phyloP scores from a whole-genome alignment of 2,113 vertebrate genomes.

The Oncorhynchus keta region DNA sequence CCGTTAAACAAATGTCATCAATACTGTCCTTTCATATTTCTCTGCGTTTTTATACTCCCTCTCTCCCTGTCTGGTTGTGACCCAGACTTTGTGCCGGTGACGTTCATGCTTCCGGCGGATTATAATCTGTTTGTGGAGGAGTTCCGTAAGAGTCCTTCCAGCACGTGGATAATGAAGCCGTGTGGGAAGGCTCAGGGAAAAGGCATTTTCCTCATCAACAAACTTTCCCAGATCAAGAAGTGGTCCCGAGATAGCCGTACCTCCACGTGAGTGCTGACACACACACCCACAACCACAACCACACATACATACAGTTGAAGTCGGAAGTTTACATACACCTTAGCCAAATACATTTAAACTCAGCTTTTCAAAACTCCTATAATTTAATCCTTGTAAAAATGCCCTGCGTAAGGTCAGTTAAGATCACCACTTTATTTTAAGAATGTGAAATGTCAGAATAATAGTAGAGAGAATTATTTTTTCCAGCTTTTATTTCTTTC shows the following conservation, averaged over 20 bases:
- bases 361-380: too few relatives aligned
- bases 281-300: not conserved
- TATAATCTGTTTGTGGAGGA: conserved; percentile 98
- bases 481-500: too few relatives aligned
- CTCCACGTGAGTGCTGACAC: conserved; percentile 80
- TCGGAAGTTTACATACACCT: too few relatives aligned
- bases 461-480: too few relatives aligned
- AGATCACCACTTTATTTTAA: too few relatives aligned
- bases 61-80: not conserved
- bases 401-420: too few relatives aligned
- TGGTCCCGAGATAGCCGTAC: conserved; percentile 98
- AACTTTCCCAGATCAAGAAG: conserved; percentile 97
- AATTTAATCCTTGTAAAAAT: too few relatives aligned
- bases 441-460: too few relatives aligned
- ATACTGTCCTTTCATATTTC: not conserved
- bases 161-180: conserved; percentile 99
- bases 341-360: too few relatives aligned
- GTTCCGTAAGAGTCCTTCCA: conserved; percentile 94
- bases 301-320: too few relatives aligned
- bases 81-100: conserved; percentile 95
- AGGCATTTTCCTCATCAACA: conserved; percentile 99
- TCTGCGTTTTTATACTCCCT: not conserved
- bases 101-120: conserved; percentile 96
- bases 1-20: not conserved
- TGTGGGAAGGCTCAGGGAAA: conserved; percentile 98